Base-by-base conservation (phyloP, 2,113 vertebrate species). In the Tautogolabrus adspersus region DNA sequence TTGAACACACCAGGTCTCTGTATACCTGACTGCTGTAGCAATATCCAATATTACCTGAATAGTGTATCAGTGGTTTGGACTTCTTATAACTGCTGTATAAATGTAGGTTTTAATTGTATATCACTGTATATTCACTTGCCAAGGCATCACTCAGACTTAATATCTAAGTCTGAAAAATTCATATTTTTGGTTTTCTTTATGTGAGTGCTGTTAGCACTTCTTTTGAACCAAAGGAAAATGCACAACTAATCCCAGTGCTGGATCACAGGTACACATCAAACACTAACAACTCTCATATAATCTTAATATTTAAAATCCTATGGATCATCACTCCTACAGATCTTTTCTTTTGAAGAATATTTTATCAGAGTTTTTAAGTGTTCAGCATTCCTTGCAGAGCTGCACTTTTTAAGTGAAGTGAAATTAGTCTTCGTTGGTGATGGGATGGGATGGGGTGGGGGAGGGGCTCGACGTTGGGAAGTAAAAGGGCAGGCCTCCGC, bases 401-500 rank as follows among this genome's bases (percentile, higher is more conserved):
- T 51, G 57, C 51, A 49, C 37, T 44, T 47, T 70, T 68, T 56
- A 49, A 66, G 67, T 34, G 13, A 52, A 37, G 26, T 19, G 37
- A 68, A 75, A 76, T 19, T 9, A 59, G 56, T 66, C 19, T 37
- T 70, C 16, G 4, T 37, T 38, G 3, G 60, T 52, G 70, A 76
- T 0, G 44, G 23, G 75, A 21, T 6, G 40, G 44, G 26, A 26
- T 26, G 26, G 49, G n/a, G 7, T 42, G 15, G 49, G 30, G 37
- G 49, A 51, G n/a, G 19, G 49, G 70, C 56, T 74, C 58, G 66
- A 56, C 55, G 69, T 87, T 84, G 84, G 77, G 69, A 74, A 87
- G 79, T 47, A 73, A 93, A 92, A 92, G 90, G 90, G 82, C 89
- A 92, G 78, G 60, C 63, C 40, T 85, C 68, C 76, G 77, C 83